A percentile compares a stretch with the other conserved stretches of the same genome.
phyloP scores from a whole-genome alignment of 2,113 vertebrate genomes.

The Dendrocopos noguchii region DNA sequence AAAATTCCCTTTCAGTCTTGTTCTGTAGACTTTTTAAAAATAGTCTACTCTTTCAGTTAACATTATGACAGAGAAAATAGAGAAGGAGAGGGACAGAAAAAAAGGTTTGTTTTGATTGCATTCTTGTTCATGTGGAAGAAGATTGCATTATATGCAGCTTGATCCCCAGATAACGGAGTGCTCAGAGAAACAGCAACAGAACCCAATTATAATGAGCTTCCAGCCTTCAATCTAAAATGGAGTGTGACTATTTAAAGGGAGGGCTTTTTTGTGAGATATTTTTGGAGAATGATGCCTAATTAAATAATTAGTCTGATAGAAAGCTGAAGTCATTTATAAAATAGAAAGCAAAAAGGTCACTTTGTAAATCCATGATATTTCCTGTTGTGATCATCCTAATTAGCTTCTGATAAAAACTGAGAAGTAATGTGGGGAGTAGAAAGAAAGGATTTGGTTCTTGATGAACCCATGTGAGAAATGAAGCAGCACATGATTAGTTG shows the following conservation, averaged over 20 bases:
- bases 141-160: slow-evolving; percentile 40
- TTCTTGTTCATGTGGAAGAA: slow-evolving; percentile 30
- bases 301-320: slow-evolving; percentile 22
- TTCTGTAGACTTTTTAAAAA: neutral
- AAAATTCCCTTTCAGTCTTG: slow-evolving; percentile 28
- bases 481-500: neutral
- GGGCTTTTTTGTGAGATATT: neutral
- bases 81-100: neutral
- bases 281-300: neutral
- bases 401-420: neutral
- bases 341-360: neutral
- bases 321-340: neutral
- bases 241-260: neutral
- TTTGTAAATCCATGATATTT: neutral
- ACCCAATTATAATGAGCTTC: slow-evolving; percentile 15
- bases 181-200: slow-evolving; percentile 51
- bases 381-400: slow-evolving; percentile 5
- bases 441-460: neutral
- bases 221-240: neutral
- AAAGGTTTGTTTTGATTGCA: slow-evolving; percentile 54
- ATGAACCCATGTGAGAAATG: neutral
- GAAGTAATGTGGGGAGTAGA: neutral
- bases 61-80: neutral
- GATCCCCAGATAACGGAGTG: slow-evolving; percentile 37
- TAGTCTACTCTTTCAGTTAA: neutral